A percentile compares a stretch with the other conserved stretches of the same genome.
Evolutionary conservation across 2,113 vertebrate genomes (phyloP).

Genomic region (Pionites leucogaster): DNA sequence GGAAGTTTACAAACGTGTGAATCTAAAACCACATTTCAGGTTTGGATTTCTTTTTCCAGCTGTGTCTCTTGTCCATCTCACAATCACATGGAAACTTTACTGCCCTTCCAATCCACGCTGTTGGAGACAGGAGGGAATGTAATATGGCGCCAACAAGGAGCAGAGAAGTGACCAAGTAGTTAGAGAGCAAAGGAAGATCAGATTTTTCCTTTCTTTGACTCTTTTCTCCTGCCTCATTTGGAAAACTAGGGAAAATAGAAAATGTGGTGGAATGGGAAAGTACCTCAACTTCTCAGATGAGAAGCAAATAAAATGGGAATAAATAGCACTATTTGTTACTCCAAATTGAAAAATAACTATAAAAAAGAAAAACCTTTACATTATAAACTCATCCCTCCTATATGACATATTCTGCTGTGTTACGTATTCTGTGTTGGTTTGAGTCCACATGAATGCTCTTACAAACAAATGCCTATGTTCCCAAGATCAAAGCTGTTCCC

Average conservation of each 20-base stretch:
- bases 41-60: not conserved
- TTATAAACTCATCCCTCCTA: not conserved
- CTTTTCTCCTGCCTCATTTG: not conserved
- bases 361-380: not conserved
- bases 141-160: not conserved
- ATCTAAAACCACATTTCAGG: not conserved
- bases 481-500: not conserved
- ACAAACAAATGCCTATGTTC: accelerated
- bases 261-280: not conserved
- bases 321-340: not conserved
- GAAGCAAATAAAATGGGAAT: not conserved
- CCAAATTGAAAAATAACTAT: not conserved
- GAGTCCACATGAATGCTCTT: not conserved
- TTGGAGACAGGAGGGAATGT: not conserved
- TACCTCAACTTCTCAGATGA: not conserved
- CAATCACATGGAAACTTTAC: not conserved
- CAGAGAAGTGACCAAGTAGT: not conserved
- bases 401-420: not conserved
- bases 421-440: not conserved
- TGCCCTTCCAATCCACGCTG: not conserved
- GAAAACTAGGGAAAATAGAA: not conserved
- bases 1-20: not conserved
- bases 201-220: not conserved
- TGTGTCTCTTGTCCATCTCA: not conserved
- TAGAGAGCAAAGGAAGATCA: not conserved